Conservation (phyloP, 2,888 invertebrate genomes). For the Physocephala rufipes region DNA sequence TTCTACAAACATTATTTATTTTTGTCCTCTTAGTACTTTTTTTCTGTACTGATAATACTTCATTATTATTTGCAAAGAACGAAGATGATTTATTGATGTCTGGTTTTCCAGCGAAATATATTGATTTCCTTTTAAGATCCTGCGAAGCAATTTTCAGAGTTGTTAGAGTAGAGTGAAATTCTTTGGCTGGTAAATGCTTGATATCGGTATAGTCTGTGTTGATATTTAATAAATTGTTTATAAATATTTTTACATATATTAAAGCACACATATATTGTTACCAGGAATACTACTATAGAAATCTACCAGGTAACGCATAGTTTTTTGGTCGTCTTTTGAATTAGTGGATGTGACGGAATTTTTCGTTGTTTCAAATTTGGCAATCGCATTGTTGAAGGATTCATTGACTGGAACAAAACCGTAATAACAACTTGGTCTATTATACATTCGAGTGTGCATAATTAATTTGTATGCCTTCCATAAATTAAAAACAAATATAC, state of each 20-base stretch:
- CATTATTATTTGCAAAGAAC: constrained; percentile 34
- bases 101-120: constrained; percentile 22
- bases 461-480: constrained; percentile 76
- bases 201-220: constrained; percentile 75
- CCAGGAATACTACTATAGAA: constrained; percentile 81
- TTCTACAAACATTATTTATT: constrained; percentile 44
- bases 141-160: constrained; percentile 60
- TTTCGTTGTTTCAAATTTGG: constrained; percentile 26
- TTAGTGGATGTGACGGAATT: constrained; percentile 36
- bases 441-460: constrained; percentile 77
- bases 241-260: background rate
- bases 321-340: constrained; percentile 52
- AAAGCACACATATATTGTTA: constrained; percentile 39
- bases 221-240: background rate
- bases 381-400: constrained; percentile 23
- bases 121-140: constrained; percentile 52
- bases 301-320: constrained; percentile 73
- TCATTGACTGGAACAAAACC: constrained; percentile 45
- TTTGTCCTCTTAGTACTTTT: constrained; percentile 46
- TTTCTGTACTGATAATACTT: constrained; percentile 20
- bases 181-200: constrained; percentile 77
- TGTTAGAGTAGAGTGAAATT: constrained; percentile 78
- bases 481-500: constrained; percentile 76
- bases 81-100: constrained; percentile 43
- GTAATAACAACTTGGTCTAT: constrained; percentile 67